Base-by-base conservation (phyloP, 2,888 invertebrate species). In the Eupelmus urozonus region DNA sequence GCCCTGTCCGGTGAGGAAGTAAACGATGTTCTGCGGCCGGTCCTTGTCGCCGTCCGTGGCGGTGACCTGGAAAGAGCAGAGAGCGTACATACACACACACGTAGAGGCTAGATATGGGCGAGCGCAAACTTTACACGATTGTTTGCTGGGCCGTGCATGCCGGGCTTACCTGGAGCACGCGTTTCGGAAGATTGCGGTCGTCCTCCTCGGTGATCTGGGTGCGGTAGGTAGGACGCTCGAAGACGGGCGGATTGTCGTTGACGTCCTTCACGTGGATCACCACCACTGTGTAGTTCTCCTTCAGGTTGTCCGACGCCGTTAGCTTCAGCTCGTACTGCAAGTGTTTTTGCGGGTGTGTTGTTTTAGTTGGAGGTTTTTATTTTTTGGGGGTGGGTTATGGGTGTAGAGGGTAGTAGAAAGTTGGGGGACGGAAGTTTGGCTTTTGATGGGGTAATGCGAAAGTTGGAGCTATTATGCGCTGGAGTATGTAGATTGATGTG, bases 181-280 rank as follows among this genome's bases (percentile, higher is more conserved):
- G 95, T 91, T 97, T 97, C 83, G 97, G 97, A 86, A 97, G 93
- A 91, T 96, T 97, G 87, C 97, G 93, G 92, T 97, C 97, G 89
- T 97, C 97, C 91, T 97, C 97, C 91, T 97, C 97, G 57, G 97
- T 97, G 91, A 98, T 97, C 91, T 97, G 97, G 69, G 97, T 97
- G 88, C 97, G 94, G 92, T 97, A 98, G 76, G 96, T 97, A 70
- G 97, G 97, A 83, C 97, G 92, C 91, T 97, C 97, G 91, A 99
- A 99, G 84, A 97, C 96, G 1, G 98, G 98, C 59, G 98, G 96
- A 92, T 98, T 98, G 92, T 99, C 98, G 91, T 98, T 98, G 84
- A 98, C 97, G 90, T 99, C 98, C 91, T 97, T 98, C 86, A 98
- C 97, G 91, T 97, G 96, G 88, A 98, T 98, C 88, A 98, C 97